Conservation (phyloP, 2,797 vertebrate genomes). For the Hydrolagus colliei region DNA sequence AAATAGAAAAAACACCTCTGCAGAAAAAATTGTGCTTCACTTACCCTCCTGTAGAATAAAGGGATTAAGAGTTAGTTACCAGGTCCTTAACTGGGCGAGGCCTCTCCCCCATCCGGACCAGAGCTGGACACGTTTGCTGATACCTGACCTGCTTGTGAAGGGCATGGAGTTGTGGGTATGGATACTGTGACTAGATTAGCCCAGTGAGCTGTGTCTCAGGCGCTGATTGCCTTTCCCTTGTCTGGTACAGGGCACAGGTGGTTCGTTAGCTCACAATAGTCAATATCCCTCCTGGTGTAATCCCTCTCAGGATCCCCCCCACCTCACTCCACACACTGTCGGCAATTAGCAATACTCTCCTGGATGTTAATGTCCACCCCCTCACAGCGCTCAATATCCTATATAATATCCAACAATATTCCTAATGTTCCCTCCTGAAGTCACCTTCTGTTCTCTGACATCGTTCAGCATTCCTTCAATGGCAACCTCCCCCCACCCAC, state of each 20-base stretch:
- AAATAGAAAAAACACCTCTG: not conserved
- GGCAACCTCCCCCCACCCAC: no score
- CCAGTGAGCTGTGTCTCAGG: no score
- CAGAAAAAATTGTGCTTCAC: not conserved
- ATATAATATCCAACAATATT: not conserved
- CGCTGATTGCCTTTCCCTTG: no score
- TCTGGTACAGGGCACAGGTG: no score
- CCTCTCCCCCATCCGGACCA: no score
- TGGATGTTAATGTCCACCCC: no score
- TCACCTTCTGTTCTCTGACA: not conserved
- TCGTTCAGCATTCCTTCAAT: not conserved
- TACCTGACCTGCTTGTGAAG: no score
- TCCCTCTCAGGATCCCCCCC: no score
- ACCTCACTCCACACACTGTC: not conserved
- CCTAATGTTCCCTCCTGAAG: not conserved
- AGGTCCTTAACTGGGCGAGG: not conserved
- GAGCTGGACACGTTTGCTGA: no score
- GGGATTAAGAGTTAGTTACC: not conserved
- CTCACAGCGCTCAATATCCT: no score
- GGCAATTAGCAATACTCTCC: not conserved
- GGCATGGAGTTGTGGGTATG: not conserved
- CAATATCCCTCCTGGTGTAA: not conserved
- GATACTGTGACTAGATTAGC: no score
- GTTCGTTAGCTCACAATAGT: no score
- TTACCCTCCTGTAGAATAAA: not conserved